Conservation (phyloP, 2,113 vertebrate species). For the Atrichornis clamosus region DNA sequence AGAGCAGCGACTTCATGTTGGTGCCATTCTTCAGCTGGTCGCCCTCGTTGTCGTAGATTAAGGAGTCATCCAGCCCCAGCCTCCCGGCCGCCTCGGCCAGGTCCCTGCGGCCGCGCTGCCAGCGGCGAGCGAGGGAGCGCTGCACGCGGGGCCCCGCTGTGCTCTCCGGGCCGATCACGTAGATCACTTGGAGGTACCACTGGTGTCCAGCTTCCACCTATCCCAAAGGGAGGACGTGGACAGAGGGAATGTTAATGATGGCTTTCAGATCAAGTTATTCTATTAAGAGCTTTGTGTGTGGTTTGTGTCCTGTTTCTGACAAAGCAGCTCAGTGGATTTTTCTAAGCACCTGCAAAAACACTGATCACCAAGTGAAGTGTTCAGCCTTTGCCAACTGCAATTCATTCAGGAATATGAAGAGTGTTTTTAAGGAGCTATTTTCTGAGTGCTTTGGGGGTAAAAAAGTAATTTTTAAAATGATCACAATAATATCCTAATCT, state of each 20-base stretch:
- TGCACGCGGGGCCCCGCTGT: slow-evolving; percentile 82
- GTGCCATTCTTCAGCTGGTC: slow-evolving; percentile 95
- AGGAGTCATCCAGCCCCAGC: slow-evolving; percentile 83
- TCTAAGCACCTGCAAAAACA: not conserved
- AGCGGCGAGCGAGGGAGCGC: slow-evolving; percentile 77
- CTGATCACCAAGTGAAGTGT: too few species aligned
- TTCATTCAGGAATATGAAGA: not conserved
- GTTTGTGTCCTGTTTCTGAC: not conserved
- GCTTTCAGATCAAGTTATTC: not conserved
- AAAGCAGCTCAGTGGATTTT: not conserved
- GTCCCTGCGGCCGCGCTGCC: slow-evolving; percentile 79
- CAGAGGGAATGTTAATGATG: accelerated
- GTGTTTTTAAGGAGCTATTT: not conserved
- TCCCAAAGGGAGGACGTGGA: not conserved
- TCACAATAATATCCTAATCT: not conserved
- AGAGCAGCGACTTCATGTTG: slow-evolving; percentile 91
- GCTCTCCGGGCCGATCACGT: slow-evolving; percentile 89
- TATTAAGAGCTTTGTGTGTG: too few species aligned
- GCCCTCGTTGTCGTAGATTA: slow-evolving; percentile 94
- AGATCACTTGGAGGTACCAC: slow-evolving; percentile 98
- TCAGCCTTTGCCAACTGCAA: not conserved
- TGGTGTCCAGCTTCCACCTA: slow-evolving; percentile 98
- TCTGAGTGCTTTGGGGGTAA: not conserved
- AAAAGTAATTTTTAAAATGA: not conserved
- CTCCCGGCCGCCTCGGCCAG: slow-evolving; percentile 72